Evolutionary conservation across 1,140 invertebrate genomes (phyloP), one percentile per base, ranked within the genome.

Genomic region (Antheraea mylitta): DNA sequence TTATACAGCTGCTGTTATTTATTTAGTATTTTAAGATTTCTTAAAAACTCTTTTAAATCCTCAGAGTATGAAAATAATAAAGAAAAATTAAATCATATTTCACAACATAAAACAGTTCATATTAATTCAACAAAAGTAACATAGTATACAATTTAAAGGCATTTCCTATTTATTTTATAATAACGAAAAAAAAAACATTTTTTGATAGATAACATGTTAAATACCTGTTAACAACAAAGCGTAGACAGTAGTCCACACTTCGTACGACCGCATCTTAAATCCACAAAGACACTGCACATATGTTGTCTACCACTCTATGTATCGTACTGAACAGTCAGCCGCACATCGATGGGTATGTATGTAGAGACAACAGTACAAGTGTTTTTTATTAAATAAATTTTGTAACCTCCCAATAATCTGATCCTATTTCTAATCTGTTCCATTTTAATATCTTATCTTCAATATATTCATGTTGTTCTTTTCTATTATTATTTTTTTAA

Each of bases 391-490:
- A 30, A 30, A 36, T 30, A 61, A n/a, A 61, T 61, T 61, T 61
- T 61, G 60, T 61, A 61, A 61, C 18, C 60, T 30, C 19, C 19
- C 19, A 61, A 30, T 61, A 61, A 61, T 61, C 19, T 61, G 60
- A 61, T 61, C 60, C 60, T 61, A 61, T 61, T 61, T 36, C 9
- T 61, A 61, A 61, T 61, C 60, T 36, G 60, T 61, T 36, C 60
- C 60, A 61, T 16, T 61, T 61, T 36, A 36, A 61, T 61, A 61
- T 61, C 60, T 61, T 30, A 61, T 61, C 60, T 13, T 53, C 45
- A 53, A 53, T 53, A 53, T 53, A 53, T 53, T n/a, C 45, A 53
- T 53, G 2, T 61, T 36, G 19, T 30, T 30, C 18, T 61, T n/a
- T 30, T 61, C 19, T 61, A 61, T n/a, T 11, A 61, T 61, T 61